phyloP scores from a whole-genome alignment of 2,888 invertebrate species.

The Scaptomyza flava region DNA sequence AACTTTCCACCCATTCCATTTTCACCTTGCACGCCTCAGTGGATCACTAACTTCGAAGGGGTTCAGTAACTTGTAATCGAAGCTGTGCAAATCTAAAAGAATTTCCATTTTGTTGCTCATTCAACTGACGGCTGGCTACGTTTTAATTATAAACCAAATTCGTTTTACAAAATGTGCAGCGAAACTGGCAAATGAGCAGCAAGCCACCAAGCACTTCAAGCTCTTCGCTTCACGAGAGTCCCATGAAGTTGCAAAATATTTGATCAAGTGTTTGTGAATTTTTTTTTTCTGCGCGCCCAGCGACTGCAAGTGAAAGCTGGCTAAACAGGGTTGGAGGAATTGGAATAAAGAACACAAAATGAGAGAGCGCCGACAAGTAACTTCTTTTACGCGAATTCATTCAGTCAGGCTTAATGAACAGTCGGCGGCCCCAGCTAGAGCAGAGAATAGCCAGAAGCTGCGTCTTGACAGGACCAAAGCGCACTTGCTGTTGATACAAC shows the following conservation, averaged over 20 bases:
- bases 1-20: not conserved
- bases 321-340: conserved; percentile 20
- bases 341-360: conserved; percentile 8
- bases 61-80: conserved; percentile 70
- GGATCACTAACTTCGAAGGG: conserved; percentile 50
- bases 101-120: conserved; percentile 77
- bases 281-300: conserved; percentile 21
- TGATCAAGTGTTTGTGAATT: conserved; percentile 75
- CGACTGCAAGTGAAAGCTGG: conserved; percentile 69
- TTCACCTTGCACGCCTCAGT: conserved; percentile 51
- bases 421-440: conserved; percentile 48
- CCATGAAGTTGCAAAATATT: conserved; percentile 81
- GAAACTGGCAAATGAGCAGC: conserved; percentile 66
- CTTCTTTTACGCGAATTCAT: conserved; percentile 82
- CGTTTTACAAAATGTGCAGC: conserved; percentile 61
- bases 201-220: conserved; percentile 59
- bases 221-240: conserved; percentile 56
- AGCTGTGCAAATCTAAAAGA: conserved; percentile 43
- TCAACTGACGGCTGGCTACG: conserved; percentile 76
- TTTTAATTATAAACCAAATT: conserved; percentile 79
- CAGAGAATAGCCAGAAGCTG: conserved; percentile 15
- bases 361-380: conserved; percentile 60
- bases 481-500: conserved; percentile 80
- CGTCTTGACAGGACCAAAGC: conserved; percentile 32
- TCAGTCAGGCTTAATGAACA: conserved; percentile 83